These are phyloP conservation scores for Habrosyne pyritoides DNA, from an alignment of 2,888 invertebrate genomes.

Conservation along the genomic window DNA sequence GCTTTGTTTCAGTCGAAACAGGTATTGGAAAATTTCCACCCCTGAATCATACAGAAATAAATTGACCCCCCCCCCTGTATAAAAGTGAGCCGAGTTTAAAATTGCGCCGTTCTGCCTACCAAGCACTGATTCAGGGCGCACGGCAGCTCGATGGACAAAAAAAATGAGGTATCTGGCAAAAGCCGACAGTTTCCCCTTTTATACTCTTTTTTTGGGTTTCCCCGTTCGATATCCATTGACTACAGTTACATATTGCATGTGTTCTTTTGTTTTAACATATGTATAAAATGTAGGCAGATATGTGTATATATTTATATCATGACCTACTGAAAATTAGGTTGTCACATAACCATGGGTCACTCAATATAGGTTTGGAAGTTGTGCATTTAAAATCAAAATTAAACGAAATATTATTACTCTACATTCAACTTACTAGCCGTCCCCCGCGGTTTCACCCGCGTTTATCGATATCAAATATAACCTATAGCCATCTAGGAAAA, in stretches of 20 bases:
- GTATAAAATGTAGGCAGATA: neutral
- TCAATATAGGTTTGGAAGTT: too few relatives aligned
- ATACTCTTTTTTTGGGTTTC: constrained; percentile 42
- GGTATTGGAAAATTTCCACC: neutral
- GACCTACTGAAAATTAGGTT: too few relatives aligned
- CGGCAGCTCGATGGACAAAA: constrained; percentile 20
- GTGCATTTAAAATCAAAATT: too few relatives aligned
- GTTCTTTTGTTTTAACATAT: constrained; percentile 16
- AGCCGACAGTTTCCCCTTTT: constrained; percentile 55
- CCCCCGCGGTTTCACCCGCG: too few relatives aligned
- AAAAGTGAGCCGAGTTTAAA: constrained; percentile 48
- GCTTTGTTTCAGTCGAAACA: neutral
- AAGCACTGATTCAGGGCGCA: constrained; percentile 36
- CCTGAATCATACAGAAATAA: constrained; percentile 29
- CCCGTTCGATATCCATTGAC: constrained; percentile 43
- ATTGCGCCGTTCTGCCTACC: constrained; percentile 51
- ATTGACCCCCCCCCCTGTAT: constrained; percentile 34
- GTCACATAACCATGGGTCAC: too few relatives aligned
- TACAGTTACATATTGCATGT: constrained; percentile 20
- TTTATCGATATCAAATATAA: too few relatives aligned
- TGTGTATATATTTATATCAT: neutral
- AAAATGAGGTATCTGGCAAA: constrained; percentile 55
- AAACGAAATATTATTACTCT: too few relatives aligned
- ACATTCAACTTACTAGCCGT: too few relatives aligned
- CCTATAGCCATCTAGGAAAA: too few relatives aligned